Percentiles rank a stretch among this genome's conserved stretches.
These are phyloP conservation scores for Bedellia somnulentella DNA, from an alignment of 2,888 invertebrate species.

Conservation along the genomic window DNA sequence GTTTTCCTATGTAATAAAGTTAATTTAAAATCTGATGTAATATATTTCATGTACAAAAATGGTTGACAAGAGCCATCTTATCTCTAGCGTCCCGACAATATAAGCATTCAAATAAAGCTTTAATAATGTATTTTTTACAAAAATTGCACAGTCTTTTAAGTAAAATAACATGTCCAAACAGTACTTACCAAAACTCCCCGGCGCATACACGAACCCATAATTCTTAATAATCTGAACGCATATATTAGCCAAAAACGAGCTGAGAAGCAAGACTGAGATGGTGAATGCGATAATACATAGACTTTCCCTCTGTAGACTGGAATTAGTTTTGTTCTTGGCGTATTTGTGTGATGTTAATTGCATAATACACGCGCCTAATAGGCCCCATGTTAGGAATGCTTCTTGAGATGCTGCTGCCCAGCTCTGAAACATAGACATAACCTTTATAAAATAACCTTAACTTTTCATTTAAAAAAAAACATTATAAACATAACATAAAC, in stretches of 20 bases:
- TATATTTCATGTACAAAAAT: no score
- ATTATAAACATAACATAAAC: no score
- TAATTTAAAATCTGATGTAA: no score
- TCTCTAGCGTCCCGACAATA: no score
- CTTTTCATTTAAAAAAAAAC: no score
- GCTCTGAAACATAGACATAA: constrained; percentile 60
- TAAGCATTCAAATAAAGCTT: no score
- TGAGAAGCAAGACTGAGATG: constrained; percentile 71
- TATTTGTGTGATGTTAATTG: constrained; percentile 78
- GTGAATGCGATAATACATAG: constrained; percentile 63
- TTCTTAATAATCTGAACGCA: constrained; percentile 78
- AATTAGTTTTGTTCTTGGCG: constrained; percentile 61
- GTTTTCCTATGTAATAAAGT: no score
- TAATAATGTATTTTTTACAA: no score
- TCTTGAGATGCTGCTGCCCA: constrained; percentile 91
- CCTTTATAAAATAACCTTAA: no score
- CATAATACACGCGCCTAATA: constrained; percentile 79
- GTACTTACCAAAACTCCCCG: constrained; percentile 86
- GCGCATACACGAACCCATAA: constrained; percentile 73
- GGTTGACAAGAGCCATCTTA: no score
- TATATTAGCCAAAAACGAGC: constrained; percentile 80
- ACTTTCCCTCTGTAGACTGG: constrained; percentile 47
- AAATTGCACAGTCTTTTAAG: no score
- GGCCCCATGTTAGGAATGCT: constrained; percentile 85
- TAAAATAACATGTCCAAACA: no score